Base-by-base conservation (phyloP, 2,888 invertebrate genomes). In the Conus canariensis region DNA sequence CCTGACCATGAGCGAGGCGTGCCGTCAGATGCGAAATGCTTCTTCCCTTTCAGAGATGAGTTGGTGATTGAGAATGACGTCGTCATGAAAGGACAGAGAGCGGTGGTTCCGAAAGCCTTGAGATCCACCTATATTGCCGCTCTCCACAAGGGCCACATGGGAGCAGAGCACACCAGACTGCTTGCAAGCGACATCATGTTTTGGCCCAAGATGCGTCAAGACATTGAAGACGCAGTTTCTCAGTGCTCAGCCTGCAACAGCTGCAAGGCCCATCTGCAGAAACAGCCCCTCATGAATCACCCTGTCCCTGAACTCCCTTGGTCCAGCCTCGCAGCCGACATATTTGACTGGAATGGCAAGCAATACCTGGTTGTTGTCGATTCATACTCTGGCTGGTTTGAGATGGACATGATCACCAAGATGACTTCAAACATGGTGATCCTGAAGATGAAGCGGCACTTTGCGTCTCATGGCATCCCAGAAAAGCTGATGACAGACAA, bases 31-130 rank as follows among this genome's bases (percentile, higher is more conserved):
- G 30, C 2, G 30, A 30, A 30, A 30, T 30, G 30, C 30, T 30
- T 30, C 30, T 30, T 30, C 30, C 30, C 30, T 1, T 30, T 30
- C 30, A 30, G 30, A 2, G 80, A 80, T 16, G 45, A 80, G 22
- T 25, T 86, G 6, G 88, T 92, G 16, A 89, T 91, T 30, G 80
- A 80, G n/a, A 80, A 10, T 30, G 25, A 25, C 80, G 45, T 30
- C 9, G 3, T 25, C 80, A 12, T 30, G 30, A 30, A 30, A 30
- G 30, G 30, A 30, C 30, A 30, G 30, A 30, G 30, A 30, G 30
- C 30, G 30, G 30, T 30, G 30, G 30, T 30, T 30, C 30, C 30
- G 30, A 30, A 30, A 30, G 30, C 30, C 30, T 30, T 80, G 80
- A 16, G n/a, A 30, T 80, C 80, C 14, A 30, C 16, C 16, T 80